Evolutionary conservation across 2,888 invertebrate species (phyloP), one percentile per base, ranked within the genome.

Genomic region (Acronicta aceris): DNA sequence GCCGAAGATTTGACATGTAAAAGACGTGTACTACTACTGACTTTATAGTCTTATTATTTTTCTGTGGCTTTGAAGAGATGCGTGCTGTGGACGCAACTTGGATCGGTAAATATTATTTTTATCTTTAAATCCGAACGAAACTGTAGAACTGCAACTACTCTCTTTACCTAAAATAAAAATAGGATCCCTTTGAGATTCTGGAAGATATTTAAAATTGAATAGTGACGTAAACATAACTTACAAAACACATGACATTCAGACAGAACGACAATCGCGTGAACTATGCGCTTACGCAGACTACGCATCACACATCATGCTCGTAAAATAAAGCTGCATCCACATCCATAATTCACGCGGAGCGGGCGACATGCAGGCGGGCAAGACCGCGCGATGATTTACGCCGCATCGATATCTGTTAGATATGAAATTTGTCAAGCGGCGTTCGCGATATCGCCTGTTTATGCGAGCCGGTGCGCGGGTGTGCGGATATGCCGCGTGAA

Each of bases 341-440:
- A 83, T 78, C 78, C 76, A 85, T 86, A 86, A 84, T 78, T 87
- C 78, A 78, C 59, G 48, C 83, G 75, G 80, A 51, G 78, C 74
- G 80, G 71, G 77, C 79, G 83, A 81, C 78, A 75, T 76, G 75
- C 75, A 77, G 78, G 81, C 85, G 82, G 84, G 82, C 83, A 81
- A 81, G 79, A 78, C 77, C 78, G 76, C 77, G 80, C 78, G 68
- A 79, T 91, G 91, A 93, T 92, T 92, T 92, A 93, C 88, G 81
- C 81, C 72, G 78, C 86, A 83, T 91, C 93, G 91, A 92, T 92
- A 91, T 89, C 90, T 84, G 89, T 87, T 90, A 90, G 92, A 91
- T 90, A 89, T 82, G 90, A 85, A 90, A 92, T 93, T 93, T 93
- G 93, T 93, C 93, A 94, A 84, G 79, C 82, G 79, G 70, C 60